A percentile compares a stretch with the other conserved stretches of the same genome.
Evolutionary conservation across 2,113 vertebrate species (phyloP).

Genomic region (Microtus ochrogaster): DNA sequence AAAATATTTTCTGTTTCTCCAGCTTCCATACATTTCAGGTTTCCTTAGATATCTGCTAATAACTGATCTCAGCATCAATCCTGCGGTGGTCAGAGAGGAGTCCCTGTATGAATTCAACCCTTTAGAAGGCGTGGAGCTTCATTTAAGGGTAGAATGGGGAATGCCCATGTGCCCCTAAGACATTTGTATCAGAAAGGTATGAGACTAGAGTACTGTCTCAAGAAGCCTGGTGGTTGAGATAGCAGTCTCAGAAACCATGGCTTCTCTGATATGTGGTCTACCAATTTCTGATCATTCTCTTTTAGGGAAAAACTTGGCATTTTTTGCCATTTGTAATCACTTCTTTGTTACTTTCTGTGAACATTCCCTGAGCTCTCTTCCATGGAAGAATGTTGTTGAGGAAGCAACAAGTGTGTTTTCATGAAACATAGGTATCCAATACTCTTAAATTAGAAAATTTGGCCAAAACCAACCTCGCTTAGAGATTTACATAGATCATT

Average conservation of each 20-base stretch:
- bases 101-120: accelerated
- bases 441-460: background rate
- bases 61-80: background rate
- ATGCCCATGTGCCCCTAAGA: background rate
- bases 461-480: background rate
- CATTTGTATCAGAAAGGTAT: background rate
- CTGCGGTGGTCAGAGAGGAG: background rate
- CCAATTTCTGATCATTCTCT: background rate
- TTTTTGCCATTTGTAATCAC: background rate
- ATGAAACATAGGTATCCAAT: background rate
- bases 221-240: background rate
- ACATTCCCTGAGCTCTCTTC: background rate
- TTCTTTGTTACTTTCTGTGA: background rate
- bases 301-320: background rate
- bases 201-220: background rate
- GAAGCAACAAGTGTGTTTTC: background rate
- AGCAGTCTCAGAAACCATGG: background rate
- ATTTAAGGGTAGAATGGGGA: background rate
- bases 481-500: background rate
- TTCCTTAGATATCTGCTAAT: background rate
- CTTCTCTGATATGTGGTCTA: background rate
- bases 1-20: conserved; percentile 9
- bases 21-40: background rate
- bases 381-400: background rate
- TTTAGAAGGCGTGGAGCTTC: background rate